A percentile compares a stretch with the other conserved stretches of the same genome.
Conservation (phyloP, 2,797 vertebrate species). For the Acanthiza pusilla region DNA sequence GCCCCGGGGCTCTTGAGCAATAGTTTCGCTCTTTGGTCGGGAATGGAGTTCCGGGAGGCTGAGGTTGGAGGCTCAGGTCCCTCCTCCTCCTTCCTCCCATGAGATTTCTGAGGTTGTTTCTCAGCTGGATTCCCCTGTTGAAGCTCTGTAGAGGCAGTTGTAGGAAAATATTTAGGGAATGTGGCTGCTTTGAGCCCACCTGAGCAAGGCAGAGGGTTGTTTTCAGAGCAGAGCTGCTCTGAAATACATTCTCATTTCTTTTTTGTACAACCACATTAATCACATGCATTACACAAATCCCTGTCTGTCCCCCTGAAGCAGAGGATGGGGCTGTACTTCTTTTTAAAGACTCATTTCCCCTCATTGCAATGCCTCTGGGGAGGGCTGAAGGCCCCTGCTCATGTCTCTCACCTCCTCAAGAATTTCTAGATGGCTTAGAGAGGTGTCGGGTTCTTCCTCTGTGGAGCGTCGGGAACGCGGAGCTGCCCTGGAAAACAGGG, state of each 20-base stretch:
- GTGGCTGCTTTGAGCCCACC: neutral
- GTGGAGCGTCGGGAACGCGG: rapidly evolving
- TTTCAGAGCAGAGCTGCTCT: neutral
- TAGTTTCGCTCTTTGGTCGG: constrained; percentile 1
- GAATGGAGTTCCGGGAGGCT: neutral
- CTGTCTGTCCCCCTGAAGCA: neutral
- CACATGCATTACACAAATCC: neutral
- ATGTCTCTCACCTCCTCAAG: neutral
- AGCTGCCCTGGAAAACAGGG: constrained; percentile 11
- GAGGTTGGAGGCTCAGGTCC: neutral
- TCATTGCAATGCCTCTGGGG: neutral
- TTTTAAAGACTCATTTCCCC: neutral
- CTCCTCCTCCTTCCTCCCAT: neutral
- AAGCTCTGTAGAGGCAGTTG: neutral
- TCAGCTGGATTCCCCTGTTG: neutral
- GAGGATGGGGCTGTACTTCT: neutral
- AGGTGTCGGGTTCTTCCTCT: neutral
- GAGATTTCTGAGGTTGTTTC: neutral
- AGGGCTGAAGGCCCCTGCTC: neutral
- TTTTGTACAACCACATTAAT: neutral
- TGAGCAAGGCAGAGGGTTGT: neutral
- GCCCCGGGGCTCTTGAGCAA: constrained; percentile 14
- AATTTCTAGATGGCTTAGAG: constrained; percentile 6
- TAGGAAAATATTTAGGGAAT: neutral
- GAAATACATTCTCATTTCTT: neutral